Conservation (phyloP, 2,113 vertebrate genomes). For the Menura novaehollandiae region DNA sequence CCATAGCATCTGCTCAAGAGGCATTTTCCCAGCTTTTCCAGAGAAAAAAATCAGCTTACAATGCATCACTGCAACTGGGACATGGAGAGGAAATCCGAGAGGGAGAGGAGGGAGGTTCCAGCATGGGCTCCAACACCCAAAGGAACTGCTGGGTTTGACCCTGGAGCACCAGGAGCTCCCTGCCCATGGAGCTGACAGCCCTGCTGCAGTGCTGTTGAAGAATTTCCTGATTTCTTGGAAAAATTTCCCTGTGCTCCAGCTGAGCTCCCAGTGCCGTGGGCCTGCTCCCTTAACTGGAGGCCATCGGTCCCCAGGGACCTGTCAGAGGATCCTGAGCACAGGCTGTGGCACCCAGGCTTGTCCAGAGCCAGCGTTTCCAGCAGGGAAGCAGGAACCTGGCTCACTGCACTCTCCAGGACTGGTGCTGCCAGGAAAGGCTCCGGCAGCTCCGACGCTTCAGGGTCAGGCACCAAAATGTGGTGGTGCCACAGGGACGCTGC, state of each 20-base stretch:
- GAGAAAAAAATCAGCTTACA: background rate
- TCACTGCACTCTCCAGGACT: background rate
- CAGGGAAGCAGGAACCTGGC: background rate
- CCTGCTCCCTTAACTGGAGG: background rate
- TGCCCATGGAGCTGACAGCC: background rate
- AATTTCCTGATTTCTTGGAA: background rate
- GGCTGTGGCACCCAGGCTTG: background rate
- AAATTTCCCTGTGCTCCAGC: background rate
- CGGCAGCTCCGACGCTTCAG: rapidly evolving
- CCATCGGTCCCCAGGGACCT: rapidly evolving
- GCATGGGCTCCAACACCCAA: background rate
- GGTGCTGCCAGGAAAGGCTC: rapidly evolving
- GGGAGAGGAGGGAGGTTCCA: background rate
- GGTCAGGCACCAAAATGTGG: rapidly evolving
- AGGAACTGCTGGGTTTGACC: background rate
- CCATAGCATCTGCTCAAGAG: background rate
- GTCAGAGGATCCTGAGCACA: background rate
- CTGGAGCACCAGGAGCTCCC: background rate
- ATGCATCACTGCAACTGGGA: rapidly evolving
- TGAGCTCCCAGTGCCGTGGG: background rate
- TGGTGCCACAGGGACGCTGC: rapidly evolving
- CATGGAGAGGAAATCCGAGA: background rate
- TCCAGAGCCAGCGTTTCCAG: background rate
- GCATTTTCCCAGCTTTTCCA: background rate
- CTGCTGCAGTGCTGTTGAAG: rapidly evolving